Evolutionary conservation across 2,888 invertebrate genomes (phyloP), one percentile per base, ranked within the genome.

Genomic region (Cataglyphis livida): DNA sequence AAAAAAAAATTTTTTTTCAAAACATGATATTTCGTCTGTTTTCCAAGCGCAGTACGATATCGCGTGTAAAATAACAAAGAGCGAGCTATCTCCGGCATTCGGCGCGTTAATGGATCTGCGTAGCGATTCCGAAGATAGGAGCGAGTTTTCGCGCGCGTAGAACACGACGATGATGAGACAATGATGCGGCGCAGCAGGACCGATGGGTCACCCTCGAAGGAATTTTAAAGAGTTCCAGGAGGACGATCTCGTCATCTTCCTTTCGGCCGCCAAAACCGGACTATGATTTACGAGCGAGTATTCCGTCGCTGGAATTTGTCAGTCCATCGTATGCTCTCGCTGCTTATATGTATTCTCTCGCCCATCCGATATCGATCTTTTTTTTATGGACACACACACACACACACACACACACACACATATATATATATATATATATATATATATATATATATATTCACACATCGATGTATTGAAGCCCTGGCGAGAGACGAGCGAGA

Each of bases 281-380:
- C 76, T 84, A 84, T 90, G 90, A 90, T 90, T 90, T 85, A 90
- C 85, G 90, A 90, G 87, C 84, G 71, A 82, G 66, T 78, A 83
- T 81, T 85, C 88, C 66, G 62, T 86, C 85, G 64, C 59, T 71
- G 84, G 86, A 86, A 90, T 90, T 90, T 87, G 90, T 90, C 90
- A 86, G 90, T 66, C 78, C 6, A 35, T 35, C 59, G 32, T 51
- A 68, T 83, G 21, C 21, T 21, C 59, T 73, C 61, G 81, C 64
- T 73, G 71, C 61, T 84, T 71, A 82, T 83, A 82, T 81, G 82
- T 85, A 89, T 87, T 84, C 85, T 74, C 44, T 74, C 83, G 82
- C 84, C 83, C 88, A 68, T 71, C 75, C 90, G 85, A 89, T 90
- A 90, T 90, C 90, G 90, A 90, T 90, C 89, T 87, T 87, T 81